These are phyloP conservation scores for Etheostoma nigrum DNA, from an alignment of 2,797 vertebrate genomes.

Conservation along the genomic window DNA sequence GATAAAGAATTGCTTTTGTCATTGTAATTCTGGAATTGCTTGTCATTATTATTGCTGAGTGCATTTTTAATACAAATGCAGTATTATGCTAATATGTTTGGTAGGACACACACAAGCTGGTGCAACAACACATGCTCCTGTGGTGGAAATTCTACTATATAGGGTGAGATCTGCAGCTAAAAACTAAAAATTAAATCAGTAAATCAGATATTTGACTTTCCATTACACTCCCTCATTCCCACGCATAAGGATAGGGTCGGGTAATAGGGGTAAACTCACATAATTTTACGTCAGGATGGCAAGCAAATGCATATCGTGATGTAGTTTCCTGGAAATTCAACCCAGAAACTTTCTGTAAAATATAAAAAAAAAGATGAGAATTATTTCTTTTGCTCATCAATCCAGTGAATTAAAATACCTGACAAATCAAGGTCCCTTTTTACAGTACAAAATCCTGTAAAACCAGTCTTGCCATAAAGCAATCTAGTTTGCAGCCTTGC, in stretches of 20 bases:
- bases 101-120: not conserved
- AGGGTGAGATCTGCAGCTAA: too few relatives aligned
- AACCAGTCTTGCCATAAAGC: not conserved
- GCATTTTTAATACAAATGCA: constrained; percentile 24
- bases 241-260: too few relatives aligned
- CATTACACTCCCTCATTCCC: not conserved
- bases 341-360: not conserved
- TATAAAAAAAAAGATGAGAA: not conserved
- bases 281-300: not conserved
- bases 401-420: too few relatives aligned
- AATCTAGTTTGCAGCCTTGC: not conserved
- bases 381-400: not conserved
- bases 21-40: constrained; percentile 23
- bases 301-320: not conserved
- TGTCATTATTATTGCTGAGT: constrained; percentile 24
- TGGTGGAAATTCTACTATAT: too few relatives aligned
- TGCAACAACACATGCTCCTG: not conserved
- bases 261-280: not conserved
- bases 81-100: constrained; percentile 7
- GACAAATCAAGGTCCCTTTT: not conserved
- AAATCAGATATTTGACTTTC: too few relatives aligned
- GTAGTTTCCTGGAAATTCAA: not conserved
- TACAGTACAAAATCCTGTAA: not conserved
- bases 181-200: not conserved
- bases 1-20: constrained; percentile 32